phyloP scores from a whole-genome alignment of 2,888 invertebrate genomes.

The Sialis fuliginosa region DNA sequence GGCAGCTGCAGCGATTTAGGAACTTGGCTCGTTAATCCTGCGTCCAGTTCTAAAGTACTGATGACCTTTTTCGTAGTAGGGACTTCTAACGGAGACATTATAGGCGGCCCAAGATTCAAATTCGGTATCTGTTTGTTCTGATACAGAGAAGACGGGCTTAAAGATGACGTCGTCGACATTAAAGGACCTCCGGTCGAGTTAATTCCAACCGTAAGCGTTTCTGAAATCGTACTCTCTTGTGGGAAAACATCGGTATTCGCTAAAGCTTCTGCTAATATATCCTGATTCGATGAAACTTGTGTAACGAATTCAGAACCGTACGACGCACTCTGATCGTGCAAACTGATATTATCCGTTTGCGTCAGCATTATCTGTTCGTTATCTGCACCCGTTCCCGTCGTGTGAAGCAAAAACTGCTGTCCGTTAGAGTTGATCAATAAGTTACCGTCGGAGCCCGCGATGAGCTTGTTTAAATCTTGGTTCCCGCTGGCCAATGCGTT shows the following conservation, averaged over 20 bases:
- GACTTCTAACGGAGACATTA: constrained; percentile 65
- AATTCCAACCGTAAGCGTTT: constrained; percentile 16
- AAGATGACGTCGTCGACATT: constrained; percentile 27
- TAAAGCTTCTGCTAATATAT: constrained; percentile 56
- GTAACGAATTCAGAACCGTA: constrained; percentile 2
- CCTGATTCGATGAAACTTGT: constrained; percentile 32
- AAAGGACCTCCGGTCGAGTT: constrained; percentile 24
- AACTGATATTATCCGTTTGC: neutral
- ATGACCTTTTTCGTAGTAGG: constrained; percentile 31
- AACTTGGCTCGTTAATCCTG: constrained; percentile 23
- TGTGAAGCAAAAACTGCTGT: constrained; percentile 27
- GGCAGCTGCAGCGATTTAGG: constrained; percentile 57
- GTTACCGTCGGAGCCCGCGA: constrained; percentile 24
- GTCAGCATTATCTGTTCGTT: constrained; percentile 3
- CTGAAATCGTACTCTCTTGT: constrained; percentile 24
- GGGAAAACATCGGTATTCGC: constrained; percentile 59
- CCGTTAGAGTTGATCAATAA: constrained; percentile 26
- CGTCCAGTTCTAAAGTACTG: constrained; percentile 19
- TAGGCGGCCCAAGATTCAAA: constrained; percentile 50
- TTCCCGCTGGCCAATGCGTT: constrained; percentile 24
- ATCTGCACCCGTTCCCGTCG: constrained; percentile 12
- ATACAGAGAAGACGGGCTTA: constrained; percentile 40
- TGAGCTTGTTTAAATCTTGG: constrained; percentile 22
- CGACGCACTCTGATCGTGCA: neutral
- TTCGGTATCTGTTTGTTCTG: constrained; percentile 32